These are phyloP conservation scores for Empidonax traillii DNA, from an alignment of 2,113 vertebrate species.

Conservation along the genomic window DNA sequence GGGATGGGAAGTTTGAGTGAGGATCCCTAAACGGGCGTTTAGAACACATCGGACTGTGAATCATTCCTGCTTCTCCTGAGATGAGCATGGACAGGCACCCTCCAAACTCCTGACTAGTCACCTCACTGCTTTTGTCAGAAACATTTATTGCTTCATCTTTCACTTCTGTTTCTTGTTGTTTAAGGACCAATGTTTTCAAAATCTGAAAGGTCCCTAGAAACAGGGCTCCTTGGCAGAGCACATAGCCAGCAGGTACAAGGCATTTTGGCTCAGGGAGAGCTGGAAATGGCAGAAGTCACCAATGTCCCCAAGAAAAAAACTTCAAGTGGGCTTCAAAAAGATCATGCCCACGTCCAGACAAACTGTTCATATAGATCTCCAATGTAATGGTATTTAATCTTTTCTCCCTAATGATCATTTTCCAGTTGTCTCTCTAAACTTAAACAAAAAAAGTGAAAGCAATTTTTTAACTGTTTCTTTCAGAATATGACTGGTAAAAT, in stretches of 20 bases:
- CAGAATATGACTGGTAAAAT: neutral
- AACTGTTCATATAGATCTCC: neutral
- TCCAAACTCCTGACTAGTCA: neutral
- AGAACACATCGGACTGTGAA: neutral
- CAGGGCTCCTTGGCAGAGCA: neutral
- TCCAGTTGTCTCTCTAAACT: neutral
- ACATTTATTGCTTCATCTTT: neutral
- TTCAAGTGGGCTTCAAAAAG: neutral
- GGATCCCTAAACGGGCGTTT: neutral
- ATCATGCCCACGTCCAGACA: neutral
- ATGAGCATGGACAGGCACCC: neutral
- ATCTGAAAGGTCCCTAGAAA: neutral
- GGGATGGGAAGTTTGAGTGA: neutral
- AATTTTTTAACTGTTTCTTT: neutral
- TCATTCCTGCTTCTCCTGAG: neutral
- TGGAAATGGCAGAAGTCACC: neutral
- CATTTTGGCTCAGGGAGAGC: neutral
- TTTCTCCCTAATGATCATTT: neutral
- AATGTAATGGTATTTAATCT: neutral
- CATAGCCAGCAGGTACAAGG: neutral
- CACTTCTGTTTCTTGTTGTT: neutral
- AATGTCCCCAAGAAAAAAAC: neutral
- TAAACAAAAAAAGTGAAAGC: neutral
- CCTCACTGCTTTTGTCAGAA: neutral
- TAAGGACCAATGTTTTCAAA: neutral